Evolutionary conservation across 2,797 vertebrate species (phyloP), one percentile per base, ranked within the genome.

Genomic region (Spatula versicolor): DNA sequence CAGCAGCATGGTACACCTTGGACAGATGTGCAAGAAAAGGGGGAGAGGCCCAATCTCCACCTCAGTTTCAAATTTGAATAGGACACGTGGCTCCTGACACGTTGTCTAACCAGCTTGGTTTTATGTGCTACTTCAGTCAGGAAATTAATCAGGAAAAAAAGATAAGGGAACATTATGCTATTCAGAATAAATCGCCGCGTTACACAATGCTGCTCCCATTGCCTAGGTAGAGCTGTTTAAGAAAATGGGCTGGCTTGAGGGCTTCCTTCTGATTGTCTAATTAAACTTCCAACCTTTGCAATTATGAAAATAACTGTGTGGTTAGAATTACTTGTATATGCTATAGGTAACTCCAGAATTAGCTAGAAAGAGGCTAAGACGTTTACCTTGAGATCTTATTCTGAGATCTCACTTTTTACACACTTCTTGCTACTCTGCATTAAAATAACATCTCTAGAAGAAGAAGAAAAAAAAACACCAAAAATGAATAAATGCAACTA

Each of bases 221-320:
- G 94, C 93, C 88, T 95, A 94, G 96, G 94, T 96, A 95, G 95
- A 95, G 92, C 93, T 93, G 83, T 94, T 95, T 96, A 96, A 95
- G 88, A 96, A 97, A 96, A 97, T 94, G 90, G 95, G 92, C 93
- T 96, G 94, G 96, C 95, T 96, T 95, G 92, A 96, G 95, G 95
- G 96, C 95, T 96, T 94, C 86, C 86, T 96, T 97, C 93, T 96
- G 96, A 96, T 95, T 97, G 90, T 97, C 96, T 96, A 96, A 95
- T 96, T 97, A 97, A 96, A 96, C 96, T 96, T 96, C 96, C 96
- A 97, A 94, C 95, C 96, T 96, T 97, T 96, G 96, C 96, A 96
- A 96, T 96, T 97, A 95, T 95, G 96, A 94, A 95, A 97, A 96
- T 96, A 97, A 95, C 95, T 11, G 28, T 96, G 95, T 92, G 96